Percentiles rank a stretch among this genome's conserved stretches.
phyloP scores from a whole-genome alignment of 1,140 invertebrate species.

The Zophobas morio region DNA sequence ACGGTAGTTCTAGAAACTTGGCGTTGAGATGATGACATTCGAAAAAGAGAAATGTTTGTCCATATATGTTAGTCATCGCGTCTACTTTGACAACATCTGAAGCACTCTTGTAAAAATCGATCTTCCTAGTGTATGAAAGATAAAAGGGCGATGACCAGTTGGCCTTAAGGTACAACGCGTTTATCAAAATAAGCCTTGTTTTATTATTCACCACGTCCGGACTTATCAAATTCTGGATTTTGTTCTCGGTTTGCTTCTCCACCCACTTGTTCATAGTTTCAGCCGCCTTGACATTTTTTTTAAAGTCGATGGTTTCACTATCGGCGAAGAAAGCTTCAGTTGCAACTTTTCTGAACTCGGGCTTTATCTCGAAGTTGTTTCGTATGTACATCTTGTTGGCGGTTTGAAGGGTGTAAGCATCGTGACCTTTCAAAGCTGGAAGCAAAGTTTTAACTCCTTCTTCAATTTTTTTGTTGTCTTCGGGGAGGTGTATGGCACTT shows the following conservation, averaged over 20 bases:
- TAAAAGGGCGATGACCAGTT: neutral
- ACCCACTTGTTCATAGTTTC: neutral
- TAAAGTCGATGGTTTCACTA: conserved; percentile 73
- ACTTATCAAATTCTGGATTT: neutral
- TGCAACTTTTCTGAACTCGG: conserved; percentile 64
- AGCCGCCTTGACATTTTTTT: conserved; percentile 63
- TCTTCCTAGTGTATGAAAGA: neutral
- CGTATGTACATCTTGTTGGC: conserved; percentile 68
- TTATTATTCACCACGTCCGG: neutral
- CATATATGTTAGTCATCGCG: neutral
- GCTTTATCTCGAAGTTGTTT: conserved; percentile 64
- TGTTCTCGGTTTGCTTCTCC: neutral
- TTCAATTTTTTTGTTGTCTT: conserved; percentile 14
- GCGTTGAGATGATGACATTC: conserved; percentile 69
- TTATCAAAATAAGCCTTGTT: neutral
- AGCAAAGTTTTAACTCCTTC: neutral
- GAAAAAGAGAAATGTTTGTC: conserved; percentile 62
- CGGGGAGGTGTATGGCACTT: conserved; percentile 50
- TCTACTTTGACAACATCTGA: neutral
- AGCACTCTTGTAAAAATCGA: neutral
- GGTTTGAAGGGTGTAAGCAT: neutral
- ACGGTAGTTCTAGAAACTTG: conserved; percentile 73
- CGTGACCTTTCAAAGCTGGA: neutral
- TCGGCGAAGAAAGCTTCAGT: conserved; percentile 70
- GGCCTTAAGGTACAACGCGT: neutral